Evolutionary conservation across 2,888 invertebrate species (phyloP).

Genomic region (Synanthedon andrenaeformis): DNA sequence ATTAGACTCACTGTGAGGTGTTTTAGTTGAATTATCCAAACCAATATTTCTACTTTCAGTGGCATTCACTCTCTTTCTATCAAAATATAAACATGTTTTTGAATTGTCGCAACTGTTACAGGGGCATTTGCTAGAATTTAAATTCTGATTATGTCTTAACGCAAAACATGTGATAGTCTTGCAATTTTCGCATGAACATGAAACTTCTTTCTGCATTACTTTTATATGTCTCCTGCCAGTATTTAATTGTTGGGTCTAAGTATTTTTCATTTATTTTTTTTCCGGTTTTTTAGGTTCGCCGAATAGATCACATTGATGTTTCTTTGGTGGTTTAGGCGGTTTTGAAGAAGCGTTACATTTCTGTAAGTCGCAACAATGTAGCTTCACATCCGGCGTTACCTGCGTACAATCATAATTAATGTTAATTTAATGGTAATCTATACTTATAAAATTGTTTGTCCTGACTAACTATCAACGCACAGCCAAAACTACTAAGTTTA

Average conservation of each 20-base stretch:
- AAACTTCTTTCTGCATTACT: neutral
- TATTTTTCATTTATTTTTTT: no score
- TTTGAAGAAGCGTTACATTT: neutral
- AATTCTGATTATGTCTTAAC: constrained; percentile 12
- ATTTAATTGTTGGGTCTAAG: neutral
- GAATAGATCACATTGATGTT: constrained; percentile 12
- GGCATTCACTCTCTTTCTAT: no score
- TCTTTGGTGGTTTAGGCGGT: constrained; percentile 10
- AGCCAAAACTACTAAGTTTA: no score
- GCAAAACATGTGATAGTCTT: constrained; percentile 23
- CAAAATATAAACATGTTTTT: constrained; percentile 12
- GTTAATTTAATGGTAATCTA: no score
- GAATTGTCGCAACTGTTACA: constrained; percentile 13
- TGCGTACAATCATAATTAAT: no score
- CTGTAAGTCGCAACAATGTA: no score
- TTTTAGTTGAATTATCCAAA: no score
- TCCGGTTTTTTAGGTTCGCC: constrained; percentile 4
- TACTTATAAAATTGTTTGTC: no score
- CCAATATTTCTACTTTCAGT: no score
- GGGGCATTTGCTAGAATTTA: constrained; percentile 6
- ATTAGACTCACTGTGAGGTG: no score
- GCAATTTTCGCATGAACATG: constrained; percentile 33
- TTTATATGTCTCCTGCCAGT: neutral
- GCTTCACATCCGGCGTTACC: no score
- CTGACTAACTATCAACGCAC: no score